phyloP scores from a whole-genome alignment of 2,113 vertebrate species.

The Cryptomyrus ogoouensis region DNA sequence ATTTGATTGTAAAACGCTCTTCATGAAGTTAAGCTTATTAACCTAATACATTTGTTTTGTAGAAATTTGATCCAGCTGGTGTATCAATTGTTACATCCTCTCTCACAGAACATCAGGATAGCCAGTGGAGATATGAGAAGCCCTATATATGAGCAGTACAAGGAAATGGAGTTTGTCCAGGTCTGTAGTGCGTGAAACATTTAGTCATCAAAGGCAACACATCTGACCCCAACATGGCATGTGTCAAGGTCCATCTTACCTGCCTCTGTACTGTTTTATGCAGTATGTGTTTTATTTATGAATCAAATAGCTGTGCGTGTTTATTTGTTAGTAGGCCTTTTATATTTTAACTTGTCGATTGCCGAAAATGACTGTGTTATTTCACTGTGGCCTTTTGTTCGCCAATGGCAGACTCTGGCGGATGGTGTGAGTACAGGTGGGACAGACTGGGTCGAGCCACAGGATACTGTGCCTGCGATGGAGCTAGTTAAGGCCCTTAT shows the following conservation, averaged over 20 bases:
- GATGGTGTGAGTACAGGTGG: conserved; percentile 74
- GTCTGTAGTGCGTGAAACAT: conserved; percentile 54
- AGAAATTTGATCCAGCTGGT: background rate
- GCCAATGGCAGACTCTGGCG: conserved; percentile 67
- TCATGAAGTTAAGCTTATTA: background rate
- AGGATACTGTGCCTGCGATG: conserved; percentile 66
- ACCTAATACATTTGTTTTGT: background rate
- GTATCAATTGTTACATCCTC: background rate
- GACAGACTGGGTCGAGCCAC: conserved; percentile 78
- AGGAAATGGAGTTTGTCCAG: conserved; percentile 81
- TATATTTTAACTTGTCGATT: background rate
- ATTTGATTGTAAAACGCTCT: background rate
- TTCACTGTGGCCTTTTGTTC: background rate
- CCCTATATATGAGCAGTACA: conserved; percentile 72
- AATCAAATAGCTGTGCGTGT: background rate
- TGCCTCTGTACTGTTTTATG: background rate
- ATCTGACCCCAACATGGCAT: too few species aligned
- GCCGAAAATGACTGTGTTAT: background rate
- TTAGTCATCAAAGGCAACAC: background rate
- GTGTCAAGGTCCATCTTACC: background rate
- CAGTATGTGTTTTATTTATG: background rate
- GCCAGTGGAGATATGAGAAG: conserved; percentile 73
- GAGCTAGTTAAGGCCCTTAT: conserved; percentile 74
- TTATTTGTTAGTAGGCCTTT: background rate
- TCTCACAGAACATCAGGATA: conserved; percentile 77